A percentile compares a stretch with the other conserved stretches of the same genome.
These are phyloP conservation scores for Lithophane semibrunnea DNA, from an alignment of 2,888 invertebrate genomes.

Conservation along the genomic window DNA sequence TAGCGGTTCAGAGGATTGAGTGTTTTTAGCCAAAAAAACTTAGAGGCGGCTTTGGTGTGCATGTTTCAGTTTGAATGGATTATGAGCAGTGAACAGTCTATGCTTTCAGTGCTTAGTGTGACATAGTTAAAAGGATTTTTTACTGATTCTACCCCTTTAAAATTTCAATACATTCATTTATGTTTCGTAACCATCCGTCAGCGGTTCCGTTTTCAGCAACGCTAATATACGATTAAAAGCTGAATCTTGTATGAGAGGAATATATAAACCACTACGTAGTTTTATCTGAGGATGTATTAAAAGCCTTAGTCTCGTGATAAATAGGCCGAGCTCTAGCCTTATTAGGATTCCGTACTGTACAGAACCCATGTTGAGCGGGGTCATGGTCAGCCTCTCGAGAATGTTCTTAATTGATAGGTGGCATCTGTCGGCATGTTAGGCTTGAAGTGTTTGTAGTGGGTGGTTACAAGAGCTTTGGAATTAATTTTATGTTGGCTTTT, in stretches of 20 bases:
- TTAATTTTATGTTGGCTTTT: not conserved
- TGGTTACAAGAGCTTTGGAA: not conserved
- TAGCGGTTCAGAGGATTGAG: slow-evolving; percentile 30
- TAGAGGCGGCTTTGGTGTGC: not conserved
- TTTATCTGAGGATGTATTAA: slow-evolving; percentile 56
- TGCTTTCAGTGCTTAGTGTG: not conserved
- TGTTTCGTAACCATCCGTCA: slow-evolving; percentile 10
- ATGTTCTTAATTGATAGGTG: slow-evolving; percentile 55
- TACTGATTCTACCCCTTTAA: not conserved
- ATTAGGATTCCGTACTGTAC: slow-evolving; percentile 64
- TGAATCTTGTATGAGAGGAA: slow-evolving; percentile 61
- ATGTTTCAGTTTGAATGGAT: slow-evolving; percentile 29
- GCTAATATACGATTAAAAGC: slow-evolving; percentile 50
- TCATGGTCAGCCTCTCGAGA: slow-evolving; percentile 56
- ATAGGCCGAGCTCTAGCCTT: slow-evolving; percentile 61
- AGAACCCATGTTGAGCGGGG: slow-evolving; percentile 59
- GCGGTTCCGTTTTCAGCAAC: slow-evolving; percentile 2
- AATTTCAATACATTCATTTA: not conserved
- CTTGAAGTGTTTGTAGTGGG: slow-evolving; percentile 17
- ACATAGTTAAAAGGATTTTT: not conserved
- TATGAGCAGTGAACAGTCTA: not conserved
- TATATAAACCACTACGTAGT: slow-evolving; percentile 31
- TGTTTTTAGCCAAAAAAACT: slow-evolving; percentile 38
- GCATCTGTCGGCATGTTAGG: slow-evolving; percentile 35
- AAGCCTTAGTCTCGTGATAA: slow-evolving; percentile 64